These are phyloP conservation scores for Saccopteryx bilineata DNA, from an alignment of 2,113 vertebrate genomes.

Conservation along the genomic window DNA sequence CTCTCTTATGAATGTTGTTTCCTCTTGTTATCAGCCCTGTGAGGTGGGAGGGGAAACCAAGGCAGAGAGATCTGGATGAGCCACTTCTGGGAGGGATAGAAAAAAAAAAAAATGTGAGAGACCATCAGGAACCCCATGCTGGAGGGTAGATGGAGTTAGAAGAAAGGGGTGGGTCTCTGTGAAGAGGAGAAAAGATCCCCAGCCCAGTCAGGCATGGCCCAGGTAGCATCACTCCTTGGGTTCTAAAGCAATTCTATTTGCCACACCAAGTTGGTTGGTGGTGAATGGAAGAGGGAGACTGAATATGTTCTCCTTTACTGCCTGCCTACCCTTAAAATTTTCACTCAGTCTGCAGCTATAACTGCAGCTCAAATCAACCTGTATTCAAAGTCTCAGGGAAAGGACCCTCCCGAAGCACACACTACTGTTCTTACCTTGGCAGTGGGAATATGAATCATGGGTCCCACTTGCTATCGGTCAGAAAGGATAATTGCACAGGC, in stretches of 20 bases:
- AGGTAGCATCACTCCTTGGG: not conserved
- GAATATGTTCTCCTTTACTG: not conserved
- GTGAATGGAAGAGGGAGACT: not conserved
- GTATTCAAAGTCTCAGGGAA: not conserved
- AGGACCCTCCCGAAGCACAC: constrained; percentile 2
- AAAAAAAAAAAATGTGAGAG: not conserved
- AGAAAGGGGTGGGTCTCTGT: not conserved
- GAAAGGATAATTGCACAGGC: not conserved
- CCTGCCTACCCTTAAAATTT: not conserved
- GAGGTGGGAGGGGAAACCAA: constrained; percentile 49
- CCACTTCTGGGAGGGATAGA: not conserved
- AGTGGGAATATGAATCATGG: not conserved
- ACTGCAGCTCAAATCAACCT: constrained; percentile 2
- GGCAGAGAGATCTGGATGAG: constrained; percentile 18
- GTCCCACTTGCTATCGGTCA: not conserved
- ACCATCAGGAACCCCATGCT: not conserved
- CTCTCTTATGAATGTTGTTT: not conserved
- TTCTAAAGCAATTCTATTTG: not conserved
- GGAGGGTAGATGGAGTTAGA: not conserved
- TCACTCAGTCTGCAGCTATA: not conserved
- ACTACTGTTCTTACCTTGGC: not conserved
- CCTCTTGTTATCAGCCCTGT: constrained; percentile 12
- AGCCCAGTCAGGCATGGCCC: not conserved
- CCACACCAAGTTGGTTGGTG: not conserved
- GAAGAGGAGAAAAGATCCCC: not conserved